A percentile compares a stretch with the other conserved stretches of the same genome.
phyloP scores from a whole-genome alignment of 2,113 vertebrate species.

The Hippocampus comes region DNA sequence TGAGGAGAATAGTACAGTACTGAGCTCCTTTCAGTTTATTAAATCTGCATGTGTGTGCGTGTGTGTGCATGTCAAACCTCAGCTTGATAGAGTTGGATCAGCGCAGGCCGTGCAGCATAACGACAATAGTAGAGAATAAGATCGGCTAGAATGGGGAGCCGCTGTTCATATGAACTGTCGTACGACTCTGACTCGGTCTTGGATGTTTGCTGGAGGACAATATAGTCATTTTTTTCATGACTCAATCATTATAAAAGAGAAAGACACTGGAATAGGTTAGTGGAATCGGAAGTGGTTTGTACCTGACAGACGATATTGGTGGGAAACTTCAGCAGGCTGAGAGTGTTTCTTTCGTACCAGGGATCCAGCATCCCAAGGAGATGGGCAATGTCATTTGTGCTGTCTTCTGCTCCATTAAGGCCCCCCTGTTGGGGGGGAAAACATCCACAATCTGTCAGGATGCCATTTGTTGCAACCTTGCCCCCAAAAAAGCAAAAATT shows the following conservation, averaged over 20 bases:
- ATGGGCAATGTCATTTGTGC: constrained; percentile 88
- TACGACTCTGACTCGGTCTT: constrained; percentile 73
- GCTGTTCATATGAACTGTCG: constrained; percentile 64
- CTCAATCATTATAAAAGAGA: background rate
- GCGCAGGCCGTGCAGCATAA: constrained; percentile 76
- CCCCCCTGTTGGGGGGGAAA: constrained; percentile 41
- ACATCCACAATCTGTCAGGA: no score
- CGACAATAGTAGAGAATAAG: constrained; percentile 95
- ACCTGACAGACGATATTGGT: constrained; percentile 88
- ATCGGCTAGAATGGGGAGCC: constrained; percentile 88
- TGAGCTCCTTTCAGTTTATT: no score
- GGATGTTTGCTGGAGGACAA: constrained; percentile 72
- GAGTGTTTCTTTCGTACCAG: constrained; percentile 92
- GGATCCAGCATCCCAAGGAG: constrained; percentile 95
- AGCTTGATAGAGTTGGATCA: constrained; percentile 91
- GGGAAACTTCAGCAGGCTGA: constrained; percentile 85
- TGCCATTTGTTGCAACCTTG: no score
- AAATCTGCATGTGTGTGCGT: background rate
- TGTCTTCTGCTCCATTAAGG: constrained; percentile 63
- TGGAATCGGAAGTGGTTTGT: background rate
- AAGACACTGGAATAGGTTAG: no score
- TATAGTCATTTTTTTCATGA: background rate
- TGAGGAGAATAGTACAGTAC: no score
- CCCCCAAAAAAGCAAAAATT: no score
- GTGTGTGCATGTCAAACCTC: constrained; percentile 72